These are phyloP conservation scores for Dysidea cf. avara DNA, from an alignment of 37 sponge, comb jelly and placozoan species.

Conservation along the genomic window DNA sequence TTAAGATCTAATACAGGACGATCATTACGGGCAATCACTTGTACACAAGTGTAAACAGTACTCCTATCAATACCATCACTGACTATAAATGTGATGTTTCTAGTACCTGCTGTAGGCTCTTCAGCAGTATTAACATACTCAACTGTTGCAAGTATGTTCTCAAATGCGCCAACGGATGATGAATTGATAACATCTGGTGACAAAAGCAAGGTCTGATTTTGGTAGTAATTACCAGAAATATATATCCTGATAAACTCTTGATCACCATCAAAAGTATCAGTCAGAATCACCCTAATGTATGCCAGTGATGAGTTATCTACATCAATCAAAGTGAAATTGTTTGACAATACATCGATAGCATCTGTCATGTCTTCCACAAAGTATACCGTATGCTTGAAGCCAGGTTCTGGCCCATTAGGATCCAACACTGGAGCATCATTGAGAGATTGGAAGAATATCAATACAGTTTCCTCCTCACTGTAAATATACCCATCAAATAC, in stretches of 20 bases:
- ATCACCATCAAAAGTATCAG: slow-evolving; percentile 19
- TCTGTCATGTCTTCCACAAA: slow-evolving; percentile 51
- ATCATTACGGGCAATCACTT: slow-evolving; percentile 52
- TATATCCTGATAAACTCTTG: slow-evolving; percentile 1
- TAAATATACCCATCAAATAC: slow-evolving; percentile 40
- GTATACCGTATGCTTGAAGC: background rate
- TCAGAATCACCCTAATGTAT: slow-evolving; percentile 19
- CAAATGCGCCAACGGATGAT: slow-evolving; percentile 29
- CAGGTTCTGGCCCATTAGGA: slow-evolving; percentile 19
- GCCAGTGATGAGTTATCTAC: slow-evolving; percentile 53
- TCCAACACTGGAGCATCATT: slow-evolving; percentile 65
- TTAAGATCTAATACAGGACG: slow-evolving; percentile 63
- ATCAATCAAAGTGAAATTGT: slow-evolving; percentile 31
- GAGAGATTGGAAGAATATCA: slow-evolving; percentile 40
- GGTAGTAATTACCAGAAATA: background rate
- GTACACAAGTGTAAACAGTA: slow-evolving; percentile 27
- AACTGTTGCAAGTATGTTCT: slow-evolving; percentile 23
- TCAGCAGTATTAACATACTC: slow-evolving; percentile 59
- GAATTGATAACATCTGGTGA: background rate
- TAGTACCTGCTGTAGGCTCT: slow-evolving; percentile 54
- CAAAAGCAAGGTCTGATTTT: background rate
- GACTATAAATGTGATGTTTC: slow-evolving; percentile 33
- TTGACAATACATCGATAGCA: slow-evolving; percentile 4
- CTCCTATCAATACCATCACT: slow-evolving; percentile 54
- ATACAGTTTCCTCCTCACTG: slow-evolving; percentile 8